Base-by-base conservation (phyloP, 23 tunicate genomes). In the Clavelina lepadiformis region DNA sequence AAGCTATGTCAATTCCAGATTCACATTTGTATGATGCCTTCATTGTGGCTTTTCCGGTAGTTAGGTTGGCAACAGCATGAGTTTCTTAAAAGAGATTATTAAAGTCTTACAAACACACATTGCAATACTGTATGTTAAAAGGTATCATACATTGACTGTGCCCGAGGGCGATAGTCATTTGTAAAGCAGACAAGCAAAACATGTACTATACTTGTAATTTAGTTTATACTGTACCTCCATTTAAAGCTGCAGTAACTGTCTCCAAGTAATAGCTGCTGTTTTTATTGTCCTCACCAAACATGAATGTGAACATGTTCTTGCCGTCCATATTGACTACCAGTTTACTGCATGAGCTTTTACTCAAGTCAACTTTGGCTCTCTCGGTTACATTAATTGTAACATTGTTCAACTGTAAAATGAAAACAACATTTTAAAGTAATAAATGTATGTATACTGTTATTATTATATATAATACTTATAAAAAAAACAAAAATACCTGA, bases 1-100 rank as follows among this genome's bases (percentile, higher is more conserved):
- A 8, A 0, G 28, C 54, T 23, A 81, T 51, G 11, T 27, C 45
- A 26, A 75, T 22, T 19, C 97, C 89, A 33, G 67, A 28, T 15
- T 36, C 26, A 49, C 96, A 88, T 28, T 41, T 36, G 64, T 89
- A 89, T 5, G 97, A 89, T 3, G 80, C 75, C 28, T 71, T 78
- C 47, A 82, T n/a, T 26, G 75, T 55, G 2, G 65, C 65, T 15
- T 89, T 75, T 27, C 78, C 86, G 35, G 64, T 23, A 13, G 28
- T 26, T 2, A 79, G 75, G 8, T 52, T 34, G 0, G 41, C n/a
- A n/a, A n/a, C n/a, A n/a, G n/a, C n/a, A 15, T 1, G 49, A 41
- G 15, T 35, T 31, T 28, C n/a, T n/a, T n/a, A n/a, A n/a, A n/a
- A n/a, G n/a, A n/a, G n/a, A n/a, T n/a, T n/a, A n/a, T n/a, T n/a